These are phyloP conservation scores for Lottia gigantea DNA, from an alignment of 2,888 invertebrate species.

Conservation along the genomic window DNA sequence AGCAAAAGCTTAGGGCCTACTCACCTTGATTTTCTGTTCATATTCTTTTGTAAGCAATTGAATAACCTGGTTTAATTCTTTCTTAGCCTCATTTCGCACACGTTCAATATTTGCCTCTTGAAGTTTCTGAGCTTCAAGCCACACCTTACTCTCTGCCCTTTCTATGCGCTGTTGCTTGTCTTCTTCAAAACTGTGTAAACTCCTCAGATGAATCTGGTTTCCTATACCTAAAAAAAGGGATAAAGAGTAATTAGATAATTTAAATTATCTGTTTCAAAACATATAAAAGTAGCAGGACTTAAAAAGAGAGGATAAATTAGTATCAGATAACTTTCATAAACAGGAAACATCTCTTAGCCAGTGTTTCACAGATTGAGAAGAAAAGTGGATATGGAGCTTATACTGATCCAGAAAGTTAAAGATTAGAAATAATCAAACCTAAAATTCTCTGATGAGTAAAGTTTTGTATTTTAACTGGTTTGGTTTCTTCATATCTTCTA, in stretches of 20 bases:
- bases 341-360: too few species aligned
- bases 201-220: slow-evolving; percentile 43
- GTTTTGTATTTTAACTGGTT: slow-evolving; percentile 54
- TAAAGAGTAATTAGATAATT: too few species aligned
- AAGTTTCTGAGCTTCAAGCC: slow-evolving; percentile 48
- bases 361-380: too few species aligned
- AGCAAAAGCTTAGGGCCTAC: not conserved
- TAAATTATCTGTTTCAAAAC: too few species aligned
- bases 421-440: slow-evolving; percentile 36
- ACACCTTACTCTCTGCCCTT: slow-evolving; percentile 46
- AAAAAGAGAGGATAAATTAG: too few species aligned
- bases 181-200: slow-evolving; percentile 43
- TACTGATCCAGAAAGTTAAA: too few species aligned
- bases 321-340: too few species aligned
- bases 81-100: slow-evolving; percentile 40
- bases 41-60: slow-evolving; percentile 42
- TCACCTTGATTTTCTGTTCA: slow-evolving; percentile 49
- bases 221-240: slow-evolving; percentile 42
- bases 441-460: slow-evolving; percentile 57
- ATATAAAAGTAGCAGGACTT: too few species aligned
- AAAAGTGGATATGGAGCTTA: too few species aligned
- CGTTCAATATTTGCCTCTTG: slow-evolving; percentile 43
- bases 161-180: slow-evolving; percentile 48
- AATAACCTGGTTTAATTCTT: slow-evolving; percentile 27
- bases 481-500: slow-evolving; percentile 59